Evolutionary conservation across 2,797 vertebrate species (phyloP), one percentile per base, ranked within the genome.

Genomic region (Coendou prehensilis): DNA sequence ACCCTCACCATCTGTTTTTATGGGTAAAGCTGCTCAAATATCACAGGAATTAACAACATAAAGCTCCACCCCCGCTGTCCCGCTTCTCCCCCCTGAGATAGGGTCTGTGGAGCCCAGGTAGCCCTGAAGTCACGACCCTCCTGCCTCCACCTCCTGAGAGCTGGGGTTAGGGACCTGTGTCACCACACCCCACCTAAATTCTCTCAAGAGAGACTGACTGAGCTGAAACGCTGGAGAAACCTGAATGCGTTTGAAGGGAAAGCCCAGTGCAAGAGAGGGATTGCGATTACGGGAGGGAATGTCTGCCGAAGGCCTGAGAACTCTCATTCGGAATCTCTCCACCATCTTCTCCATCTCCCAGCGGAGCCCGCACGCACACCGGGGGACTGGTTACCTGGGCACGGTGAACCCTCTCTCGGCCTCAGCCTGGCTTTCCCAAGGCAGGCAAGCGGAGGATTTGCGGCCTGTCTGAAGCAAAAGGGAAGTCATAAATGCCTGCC

Each of bases 401-500:
- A 2, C 1, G 1, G 9, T 23, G 8, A 71, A 37, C 47, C 9
- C 64, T 88, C 79, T 82, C 71, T 50, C 6, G 56, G 73, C 30
- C 67, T 56, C 93, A 54, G 41, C 5, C 18, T 14, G 1, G 4
- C 52, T 56, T 23, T 69, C 28, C 71, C 15, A 17, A 33, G 80
- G 26, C 30, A 73, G 18, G 8, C 2, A 26, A 75, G 22, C 13
- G 14, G 64, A 54, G 54, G 41, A 50, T 61, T 69, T 1, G 5
- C 11, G 9, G 0, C 0, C 1, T 37, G 13, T 22, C 54, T 86
- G 9, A 50, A 9, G 14, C 37, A 37, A 37, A 33, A 57, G 22
- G 6, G 0, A 11, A 10, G 20, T 5, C 28, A 11, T 8, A 59
- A 52, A 41, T 5, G 18, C 2, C 2, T 14, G 23, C 4, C 9